A percentile compares a stretch with the other conserved stretches of the same genome.
Evolutionary conservation across 2,113 vertebrate genomes (phyloP).

Genomic region (Sphaerodactylus townsendi): DNA sequence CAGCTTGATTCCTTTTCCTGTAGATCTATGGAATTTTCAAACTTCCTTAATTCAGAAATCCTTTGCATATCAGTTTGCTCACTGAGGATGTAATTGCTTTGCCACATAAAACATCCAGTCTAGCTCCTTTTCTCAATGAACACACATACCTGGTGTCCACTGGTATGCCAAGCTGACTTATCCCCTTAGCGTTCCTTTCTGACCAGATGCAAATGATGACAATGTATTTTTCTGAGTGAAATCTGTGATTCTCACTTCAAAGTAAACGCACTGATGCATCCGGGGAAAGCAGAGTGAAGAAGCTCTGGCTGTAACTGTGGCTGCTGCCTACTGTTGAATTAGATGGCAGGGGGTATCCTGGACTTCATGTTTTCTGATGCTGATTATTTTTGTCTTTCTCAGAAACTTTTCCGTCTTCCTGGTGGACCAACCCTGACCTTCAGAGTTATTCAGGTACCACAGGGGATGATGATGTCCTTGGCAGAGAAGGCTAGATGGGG

Average conservation of each 20-base stretch:
- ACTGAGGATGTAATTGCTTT: neutral
- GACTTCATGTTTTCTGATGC: accelerated
- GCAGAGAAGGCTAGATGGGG: neutral
- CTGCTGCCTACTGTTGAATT: neutral
- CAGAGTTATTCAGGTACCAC: constrained; percentile 80
- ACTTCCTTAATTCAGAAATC: accelerated
- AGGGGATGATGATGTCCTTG: neutral
- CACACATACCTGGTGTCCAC: neutral
- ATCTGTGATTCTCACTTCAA: constrained; percentile 60
- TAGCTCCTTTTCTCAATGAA: too few relatives aligned
- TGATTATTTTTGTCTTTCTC: accelerated
- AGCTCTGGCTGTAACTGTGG: neutral
- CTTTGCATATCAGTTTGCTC: neutral
- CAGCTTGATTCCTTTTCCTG: neutral
- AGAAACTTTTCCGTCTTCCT: constrained; percentile 89
- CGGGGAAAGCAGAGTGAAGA: neutral
- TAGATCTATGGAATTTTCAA: neutral
- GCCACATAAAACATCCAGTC: neutral
- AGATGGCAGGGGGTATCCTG: accelerated
- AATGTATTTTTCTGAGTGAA: neutral
- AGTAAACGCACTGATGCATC: constrained; percentile 76
- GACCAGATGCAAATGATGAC: constrained; percentile 36
- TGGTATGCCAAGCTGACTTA: neutral
- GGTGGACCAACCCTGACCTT: constrained; percentile 90
- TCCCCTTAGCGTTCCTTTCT: accelerated